phyloP scores from a whole-genome alignment of 1,140 invertebrate species.

The Asobara japonica region DNA sequence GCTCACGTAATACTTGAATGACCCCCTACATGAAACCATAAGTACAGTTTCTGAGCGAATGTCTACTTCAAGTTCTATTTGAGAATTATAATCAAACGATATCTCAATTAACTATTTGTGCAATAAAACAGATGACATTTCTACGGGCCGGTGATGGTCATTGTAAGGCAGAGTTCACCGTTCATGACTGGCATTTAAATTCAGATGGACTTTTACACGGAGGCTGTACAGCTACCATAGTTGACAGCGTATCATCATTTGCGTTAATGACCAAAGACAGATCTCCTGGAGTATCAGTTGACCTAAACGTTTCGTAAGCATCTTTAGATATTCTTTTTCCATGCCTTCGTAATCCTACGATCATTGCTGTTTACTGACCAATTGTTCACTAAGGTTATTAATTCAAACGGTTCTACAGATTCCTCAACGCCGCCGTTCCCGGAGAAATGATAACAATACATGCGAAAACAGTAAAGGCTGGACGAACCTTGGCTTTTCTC shows the following conservation, averaged over 20 bases:
- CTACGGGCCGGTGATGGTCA: conserved; percentile 74
- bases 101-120: conserved; percentile 6
- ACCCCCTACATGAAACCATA: no score
- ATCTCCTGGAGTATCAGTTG: conserved; percentile 77
- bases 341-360: conserved; percentile 3
- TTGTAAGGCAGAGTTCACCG: conserved; percentile 79
- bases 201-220: conserved; percentile 81
- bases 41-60: no score
- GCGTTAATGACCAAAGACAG: conserved; percentile 76
- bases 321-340: not conserved
- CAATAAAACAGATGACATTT: conserved; percentile 71
- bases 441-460: conserved; percentile 85
- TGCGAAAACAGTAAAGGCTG: conserved; percentile 80
- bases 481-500: conserved; percentile 83
- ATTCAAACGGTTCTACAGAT: conserved; percentile 66
- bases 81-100: conserved; percentile 7
- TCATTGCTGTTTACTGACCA: not conserved
- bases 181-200: conserved; percentile 83
- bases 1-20: no score
- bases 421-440: conserved; percentile 76
- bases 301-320: conserved; percentile 77
- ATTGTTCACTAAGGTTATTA: not conserved
- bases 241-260: conserved; percentile 85
- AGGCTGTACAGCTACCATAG: conserved; percentile 82
- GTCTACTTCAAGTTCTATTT: not conserved